Evolutionary conservation across 2,888 invertebrate species (phyloP).

Genomic region (Caenorhabditis zanzibari): DNA sequence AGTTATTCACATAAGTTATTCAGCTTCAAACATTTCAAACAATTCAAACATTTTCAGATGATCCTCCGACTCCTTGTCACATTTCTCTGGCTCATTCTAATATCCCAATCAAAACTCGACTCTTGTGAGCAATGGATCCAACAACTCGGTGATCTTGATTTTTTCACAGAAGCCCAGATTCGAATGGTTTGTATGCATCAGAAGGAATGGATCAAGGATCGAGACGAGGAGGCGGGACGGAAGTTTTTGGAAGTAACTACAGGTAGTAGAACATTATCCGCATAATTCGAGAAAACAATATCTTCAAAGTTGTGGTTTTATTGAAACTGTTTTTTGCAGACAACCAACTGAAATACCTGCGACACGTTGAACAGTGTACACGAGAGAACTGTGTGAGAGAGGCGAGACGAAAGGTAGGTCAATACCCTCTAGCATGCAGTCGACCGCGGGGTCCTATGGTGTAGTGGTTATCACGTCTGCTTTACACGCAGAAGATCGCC

Average conservation of each 20-base stretch:
- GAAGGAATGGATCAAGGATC: constrained; percentile 76
- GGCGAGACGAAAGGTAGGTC: constrained; percentile 67
- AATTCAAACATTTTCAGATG: background rate
- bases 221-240: constrained; percentile 63
- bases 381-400: constrained; percentile 73
- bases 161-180: constrained; percentile 63
- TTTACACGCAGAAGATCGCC: constrained; percentile 80
- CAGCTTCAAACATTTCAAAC: too few relatives aligned
- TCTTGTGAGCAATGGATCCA: constrained; percentile 58
- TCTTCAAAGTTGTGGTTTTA: background rate
- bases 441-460: constrained; percentile 4
- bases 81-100: constrained; percentile 65
- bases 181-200: constrained; percentile 77
- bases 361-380: constrained; percentile 73
- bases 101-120: constrained; percentile 60
- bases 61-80: constrained; percentile 59
- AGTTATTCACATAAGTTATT: too few relatives aligned
- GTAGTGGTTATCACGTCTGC: constrained; percentile 76
- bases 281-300: background rate
- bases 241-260: constrained; percentile 57
- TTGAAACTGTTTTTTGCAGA: constrained; percentile 61
- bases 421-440: background rate
- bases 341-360: constrained; percentile 72
- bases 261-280: constrained; percentile 42
- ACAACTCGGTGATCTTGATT: constrained; percentile 54